Conservation (phyloP, 2,113 vertebrate genomes). For the Ptychochromis oligacanthus region DNA sequence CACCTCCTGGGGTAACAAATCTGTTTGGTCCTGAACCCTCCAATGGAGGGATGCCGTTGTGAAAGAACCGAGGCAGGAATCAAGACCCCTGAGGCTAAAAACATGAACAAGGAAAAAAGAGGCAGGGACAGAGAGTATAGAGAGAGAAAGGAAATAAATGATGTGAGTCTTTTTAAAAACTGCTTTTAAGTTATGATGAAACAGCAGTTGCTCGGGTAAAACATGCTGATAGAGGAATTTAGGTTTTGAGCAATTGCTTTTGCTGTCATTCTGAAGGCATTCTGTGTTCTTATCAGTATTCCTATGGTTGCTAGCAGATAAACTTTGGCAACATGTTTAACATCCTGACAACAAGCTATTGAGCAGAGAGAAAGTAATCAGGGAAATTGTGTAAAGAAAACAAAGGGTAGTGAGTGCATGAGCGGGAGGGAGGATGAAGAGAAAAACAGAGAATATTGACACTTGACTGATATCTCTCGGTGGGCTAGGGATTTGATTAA, state of each 20-base stretch:
- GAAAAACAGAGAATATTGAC: neutral
- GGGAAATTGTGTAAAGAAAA: constrained; percentile 14
- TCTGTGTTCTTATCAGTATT: constrained; percentile 25
- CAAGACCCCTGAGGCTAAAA: constrained; percentile 31
- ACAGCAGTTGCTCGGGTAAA: constrained; percentile 32
- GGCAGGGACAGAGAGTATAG: constrained; percentile 3
- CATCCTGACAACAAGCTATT: constrained; percentile 1
- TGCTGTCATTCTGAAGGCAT: constrained; percentile 32
- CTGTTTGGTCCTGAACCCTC: constrained; percentile 48
- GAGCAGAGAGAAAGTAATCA: constrained; percentile 11
- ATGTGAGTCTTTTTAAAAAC: constrained; percentile 45
- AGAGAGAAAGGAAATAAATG: constrained; percentile 35
- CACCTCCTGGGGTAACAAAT: constrained; percentile 38
- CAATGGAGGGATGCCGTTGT: constrained; percentile 33
- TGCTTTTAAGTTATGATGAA: constrained; percentile 54
- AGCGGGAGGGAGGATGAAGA: neutral
- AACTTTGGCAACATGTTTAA: neutral
- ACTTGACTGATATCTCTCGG: constrained; percentile 26
- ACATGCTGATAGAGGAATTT: constrained; percentile 44
- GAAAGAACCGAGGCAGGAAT: constrained; percentile 39
- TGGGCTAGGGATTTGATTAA: constrained; percentile 9
- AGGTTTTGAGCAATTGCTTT: constrained; percentile 36
- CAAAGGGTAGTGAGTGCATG: neutral
- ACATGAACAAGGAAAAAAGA: constrained; percentile 37
- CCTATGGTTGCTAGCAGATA: constrained; percentile 4